Conservation (phyloP, 2,888 invertebrate genomes). For the Antheraea yamamai region DNA sequence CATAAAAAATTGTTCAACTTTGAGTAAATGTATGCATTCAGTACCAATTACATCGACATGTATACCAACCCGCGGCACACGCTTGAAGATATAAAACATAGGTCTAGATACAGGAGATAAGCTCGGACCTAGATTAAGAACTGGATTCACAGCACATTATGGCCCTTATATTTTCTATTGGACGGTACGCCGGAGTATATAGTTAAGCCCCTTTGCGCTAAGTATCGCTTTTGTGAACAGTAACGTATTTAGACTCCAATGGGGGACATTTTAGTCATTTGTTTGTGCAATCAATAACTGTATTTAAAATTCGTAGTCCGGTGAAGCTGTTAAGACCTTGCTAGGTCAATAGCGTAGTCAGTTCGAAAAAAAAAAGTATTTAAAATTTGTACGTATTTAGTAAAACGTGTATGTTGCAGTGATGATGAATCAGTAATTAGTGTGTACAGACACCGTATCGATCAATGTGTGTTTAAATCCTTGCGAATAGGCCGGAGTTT, state of each 20-base stretch:
- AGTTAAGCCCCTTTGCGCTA: slow-evolving; percentile 25
- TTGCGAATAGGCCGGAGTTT: too few relatives aligned
- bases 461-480: not conserved
- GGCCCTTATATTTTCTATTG: slow-evolving; percentile 27
- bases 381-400: not conserved
- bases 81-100: slow-evolving; percentile 28
- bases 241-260: not conserved
- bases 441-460: too few relatives aligned
- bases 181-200: not conserved
- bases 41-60: not conserved
- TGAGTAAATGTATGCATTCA: not conserved
- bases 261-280: not conserved
- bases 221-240: slow-evolving; percentile 15
- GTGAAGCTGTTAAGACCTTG: too few relatives aligned
- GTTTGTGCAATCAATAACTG: not conserved
- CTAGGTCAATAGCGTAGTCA: too few relatives aligned
- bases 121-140: slow-evolving; percentile 39
- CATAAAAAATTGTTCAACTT: not conserved
- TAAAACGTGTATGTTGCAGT: not conserved
- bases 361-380: too few relatives aligned
- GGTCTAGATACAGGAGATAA: slow-evolving; percentile 34
- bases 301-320: not conserved
- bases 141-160: slow-evolving; percentile 35
- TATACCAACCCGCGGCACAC: not conserved
- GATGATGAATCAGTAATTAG: too few relatives aligned